These are phyloP conservation scores for Etheostoma perlongum DNA, from an alignment of 2,797 vertebrate species.

Conservation along the genomic window DNA sequence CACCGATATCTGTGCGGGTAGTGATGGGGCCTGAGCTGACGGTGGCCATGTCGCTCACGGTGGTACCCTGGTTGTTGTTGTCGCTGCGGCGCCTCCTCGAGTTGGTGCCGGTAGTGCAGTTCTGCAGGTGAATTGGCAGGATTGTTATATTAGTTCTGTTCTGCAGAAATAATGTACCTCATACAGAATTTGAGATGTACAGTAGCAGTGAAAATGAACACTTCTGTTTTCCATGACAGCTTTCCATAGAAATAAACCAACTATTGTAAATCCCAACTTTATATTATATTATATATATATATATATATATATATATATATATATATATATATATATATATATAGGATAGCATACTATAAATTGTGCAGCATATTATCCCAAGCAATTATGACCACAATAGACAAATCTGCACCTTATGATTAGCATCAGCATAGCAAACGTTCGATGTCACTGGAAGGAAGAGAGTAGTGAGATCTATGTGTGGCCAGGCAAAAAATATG, in stretches of 20 bases:
- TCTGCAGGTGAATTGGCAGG: slow-evolving; percentile 48
- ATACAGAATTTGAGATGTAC: neutral
- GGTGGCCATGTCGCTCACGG: slow-evolving; percentile 75
- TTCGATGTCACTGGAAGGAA: neutral
- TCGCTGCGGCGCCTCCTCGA: slow-evolving; percentile 52
- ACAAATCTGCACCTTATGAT: accelerated
- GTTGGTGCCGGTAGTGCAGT: slow-evolving; percentile 52
- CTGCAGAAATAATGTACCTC: neutral
- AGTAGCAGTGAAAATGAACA: neutral
- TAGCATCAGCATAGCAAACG: neutral
- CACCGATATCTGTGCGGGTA: slow-evolving; percentile 62
- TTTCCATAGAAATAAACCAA: neutral
- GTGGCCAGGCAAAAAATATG: neutral
- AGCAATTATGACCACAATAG: neutral
- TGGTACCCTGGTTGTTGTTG: slow-evolving; percentile 35
- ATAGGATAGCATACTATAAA: neutral
- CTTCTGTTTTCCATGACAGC: neutral
- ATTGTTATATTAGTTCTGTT: neutral
- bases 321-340: too few species aligned
- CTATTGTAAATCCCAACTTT: neutral
- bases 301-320: too few species aligned
- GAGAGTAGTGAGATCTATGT: neutral
- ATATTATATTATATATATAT: neutral
- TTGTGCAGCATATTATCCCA: neutral
- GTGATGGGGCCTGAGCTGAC: slow-evolving; percentile 76